Percentiles rank a stretch among this genome's conserved stretches.
These are phyloP conservation scores for Zaprionus capensis DNA, from an alignment of 1,140 invertebrate genomes.

Conservation along the genomic window DNA sequence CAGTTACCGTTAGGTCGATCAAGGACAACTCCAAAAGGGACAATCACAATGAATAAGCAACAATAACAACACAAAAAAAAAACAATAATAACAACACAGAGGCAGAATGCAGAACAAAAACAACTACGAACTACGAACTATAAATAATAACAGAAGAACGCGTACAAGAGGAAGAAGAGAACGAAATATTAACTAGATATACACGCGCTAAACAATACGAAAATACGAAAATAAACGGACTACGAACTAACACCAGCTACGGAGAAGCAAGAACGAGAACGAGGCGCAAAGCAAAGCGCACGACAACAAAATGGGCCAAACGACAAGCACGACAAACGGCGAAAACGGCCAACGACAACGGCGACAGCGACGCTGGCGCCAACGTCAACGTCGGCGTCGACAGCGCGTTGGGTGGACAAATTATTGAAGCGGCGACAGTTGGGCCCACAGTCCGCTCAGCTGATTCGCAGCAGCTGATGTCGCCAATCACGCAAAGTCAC, in stretches of 20 bases:
- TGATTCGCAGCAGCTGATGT: slow-evolving; percentile 33
- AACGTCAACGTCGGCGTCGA: slow-evolving; percentile 4
- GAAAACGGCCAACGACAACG: slow-evolving; percentile 11
- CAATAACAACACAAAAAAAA: slow-evolving; percentile 6
- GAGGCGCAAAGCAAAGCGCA: slow-evolving; percentile 33
- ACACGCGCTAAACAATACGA: slow-evolving; percentile 54
- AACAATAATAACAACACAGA: slow-evolving; percentile 38
- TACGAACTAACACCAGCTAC: slow-evolving; percentile 44
- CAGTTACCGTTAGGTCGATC: slow-evolving; percentile 1
- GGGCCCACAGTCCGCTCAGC: slow-evolving; percentile 30
- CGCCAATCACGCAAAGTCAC: slow-evolving; percentile 14
- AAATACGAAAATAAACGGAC: slow-evolving; percentile 69
- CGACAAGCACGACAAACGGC: slow-evolving; percentile 31
- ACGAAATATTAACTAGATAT: slow-evolving; percentile 76
- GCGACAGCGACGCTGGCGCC: neutral
- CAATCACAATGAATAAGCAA: slow-evolving; percentile 6
- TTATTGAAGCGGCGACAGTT: slow-evolving; percentile 29
- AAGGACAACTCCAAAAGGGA: neutral
- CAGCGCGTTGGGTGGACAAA: slow-evolving; percentile 34
- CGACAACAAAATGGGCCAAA: slow-evolving; percentile 70
- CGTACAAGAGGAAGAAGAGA: neutral
- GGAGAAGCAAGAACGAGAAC: slow-evolving; percentile 29
- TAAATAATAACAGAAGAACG: slow-evolving; percentile 65
- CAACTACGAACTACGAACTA: slow-evolving; percentile 56
- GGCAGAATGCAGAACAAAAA: slow-evolving; percentile 31